Conservation (phyloP, 1,140 invertebrate species). For the Drosophila tsacasi region DNA sequence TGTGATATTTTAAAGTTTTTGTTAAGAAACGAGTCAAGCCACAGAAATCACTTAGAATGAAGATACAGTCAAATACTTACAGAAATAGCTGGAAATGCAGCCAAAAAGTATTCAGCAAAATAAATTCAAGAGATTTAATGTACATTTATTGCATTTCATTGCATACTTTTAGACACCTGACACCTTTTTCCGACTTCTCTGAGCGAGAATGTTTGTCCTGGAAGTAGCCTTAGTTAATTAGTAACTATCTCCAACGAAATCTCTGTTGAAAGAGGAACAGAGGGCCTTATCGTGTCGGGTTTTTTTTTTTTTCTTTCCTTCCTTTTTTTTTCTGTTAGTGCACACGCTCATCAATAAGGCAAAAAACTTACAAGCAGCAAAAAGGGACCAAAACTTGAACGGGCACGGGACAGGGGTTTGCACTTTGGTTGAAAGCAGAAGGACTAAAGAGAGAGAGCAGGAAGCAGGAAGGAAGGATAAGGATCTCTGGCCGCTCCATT, state of each 20-base stretch:
- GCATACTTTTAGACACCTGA: not conserved
- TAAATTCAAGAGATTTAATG: not conserved
- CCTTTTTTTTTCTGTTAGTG: slow-evolving; percentile 13
- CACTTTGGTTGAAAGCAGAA: slow-evolving; percentile 29
- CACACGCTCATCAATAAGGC: slow-evolving; percentile 26
- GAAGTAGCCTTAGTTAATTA: not conserved
- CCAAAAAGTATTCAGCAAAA: not conserved
- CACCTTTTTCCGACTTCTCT: no score
- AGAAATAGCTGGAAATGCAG: not conserved
- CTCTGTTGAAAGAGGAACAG: not conserved
- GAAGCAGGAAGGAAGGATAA: slow-evolving; percentile 16
- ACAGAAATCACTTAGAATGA: no score
- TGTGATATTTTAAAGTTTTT: no score
- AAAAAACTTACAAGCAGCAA: slow-evolving; percentile 29
- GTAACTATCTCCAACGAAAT: not conserved
- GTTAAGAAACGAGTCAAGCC: no score
- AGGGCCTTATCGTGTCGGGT: not conserved
- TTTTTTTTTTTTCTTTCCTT: not conserved
- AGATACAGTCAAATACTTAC: not conserved
- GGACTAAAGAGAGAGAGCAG: not conserved
- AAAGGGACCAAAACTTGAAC: slow-evolving; percentile 2
- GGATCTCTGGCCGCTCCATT: slow-evolving; percentile 56
- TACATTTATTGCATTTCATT: not conserved
- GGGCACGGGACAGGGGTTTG: slow-evolving; percentile 43
- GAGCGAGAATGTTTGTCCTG: not conserved